Evolutionary conservation across 2,888 invertebrate species (phyloP), one percentile per base, ranked within the genome.

Genomic region (Anthophora plumipes): DNA sequence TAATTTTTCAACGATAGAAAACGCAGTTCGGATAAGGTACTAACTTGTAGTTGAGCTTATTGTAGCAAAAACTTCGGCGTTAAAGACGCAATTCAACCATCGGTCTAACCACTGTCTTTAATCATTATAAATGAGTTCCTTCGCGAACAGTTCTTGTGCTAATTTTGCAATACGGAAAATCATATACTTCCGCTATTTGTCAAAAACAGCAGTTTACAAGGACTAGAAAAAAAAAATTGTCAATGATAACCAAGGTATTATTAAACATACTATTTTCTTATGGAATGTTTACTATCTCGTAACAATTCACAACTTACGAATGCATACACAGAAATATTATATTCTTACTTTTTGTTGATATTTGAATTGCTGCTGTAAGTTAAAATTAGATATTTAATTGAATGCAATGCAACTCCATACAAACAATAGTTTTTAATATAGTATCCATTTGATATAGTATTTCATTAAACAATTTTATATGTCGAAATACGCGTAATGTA

Each of bases 81-180:
- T 52, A 57, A 39, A 17, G n/a, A 71, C 37, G 61, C 17, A 31
- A 50, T 64, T 43, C 31, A 55, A n/a, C n/a, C 25, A 22, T 63
- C 0, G 1, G 7, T 3, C 8, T 12, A 9, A 25, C 0, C 2
- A 25, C 25, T 59, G 41, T 20, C 22, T 60, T 31, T 43, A 60
- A n/a, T 20, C 22, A 17, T n/a, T 1, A 1, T 20, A 41, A 64
- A 52, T 43, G 17, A 31, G 14, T 39, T 39, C 9, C 14, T 50
- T 59, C 41, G 12, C 20, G 31, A n/a, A 52, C 0, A 25, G 25
- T 9, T 20, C 12, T 55, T 20, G 20, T 20, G 17, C 11, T 17
- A 12, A 31, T 55, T 17, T 1, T 17, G 41, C 14, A n/a, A 12
- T 7, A 0, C 12, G 20, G 9, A 20, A 43, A 39, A 50, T 59